Conservation (phyloP, 2,888 invertebrate species). For the Melipona beecheii region DNA sequence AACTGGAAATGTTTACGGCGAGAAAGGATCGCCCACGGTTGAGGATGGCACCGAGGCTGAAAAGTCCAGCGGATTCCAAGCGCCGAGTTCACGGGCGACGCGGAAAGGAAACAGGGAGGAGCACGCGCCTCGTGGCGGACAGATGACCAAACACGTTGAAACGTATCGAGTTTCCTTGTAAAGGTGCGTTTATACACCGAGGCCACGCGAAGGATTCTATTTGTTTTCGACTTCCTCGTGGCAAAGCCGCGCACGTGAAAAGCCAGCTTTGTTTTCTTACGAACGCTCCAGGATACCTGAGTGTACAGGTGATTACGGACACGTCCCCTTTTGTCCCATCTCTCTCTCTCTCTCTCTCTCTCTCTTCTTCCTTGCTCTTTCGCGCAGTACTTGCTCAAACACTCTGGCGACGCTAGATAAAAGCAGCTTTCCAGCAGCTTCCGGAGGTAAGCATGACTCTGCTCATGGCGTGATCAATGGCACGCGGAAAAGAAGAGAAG, state of each 20-base stretch:
- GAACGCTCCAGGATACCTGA: slow-evolving; percentile 52
- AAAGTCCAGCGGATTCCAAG: not conserved
- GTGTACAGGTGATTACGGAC: slow-evolving; percentile 68
- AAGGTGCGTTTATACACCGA: slow-evolving; percentile 21
- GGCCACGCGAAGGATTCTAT: slow-evolving; percentile 62
- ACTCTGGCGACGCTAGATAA: slow-evolving; percentile 13
- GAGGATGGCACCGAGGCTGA: not conserved
- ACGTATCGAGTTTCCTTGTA: slow-evolving; percentile 61
- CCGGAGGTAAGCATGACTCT: slow-evolving; percentile 13
- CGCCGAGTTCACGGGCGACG: too few species aligned
- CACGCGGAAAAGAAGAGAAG: not conserved
- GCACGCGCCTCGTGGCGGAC: slow-evolving; percentile 33
- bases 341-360: not conserved
- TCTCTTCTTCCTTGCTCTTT: not conserved
- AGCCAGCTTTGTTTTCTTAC: slow-evolving; percentile 62
- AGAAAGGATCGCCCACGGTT: slow-evolving; percentile 15
- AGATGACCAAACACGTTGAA: slow-evolving; percentile 62
- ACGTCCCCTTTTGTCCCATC: slow-evolving; percentile 51
- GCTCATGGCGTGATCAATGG: not conserved
- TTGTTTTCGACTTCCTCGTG: slow-evolving; percentile 63
- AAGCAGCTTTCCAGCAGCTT: not conserved
- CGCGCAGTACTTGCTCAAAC: not conserved
- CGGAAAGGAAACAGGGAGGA: not conserved
- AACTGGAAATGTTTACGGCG: not conserved
- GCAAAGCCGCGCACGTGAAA: slow-evolving; percentile 52